These are phyloP conservation scores for Myathropa florea DNA, from an alignment of 2,888 invertebrate species.

Conservation along the genomic window DNA sequence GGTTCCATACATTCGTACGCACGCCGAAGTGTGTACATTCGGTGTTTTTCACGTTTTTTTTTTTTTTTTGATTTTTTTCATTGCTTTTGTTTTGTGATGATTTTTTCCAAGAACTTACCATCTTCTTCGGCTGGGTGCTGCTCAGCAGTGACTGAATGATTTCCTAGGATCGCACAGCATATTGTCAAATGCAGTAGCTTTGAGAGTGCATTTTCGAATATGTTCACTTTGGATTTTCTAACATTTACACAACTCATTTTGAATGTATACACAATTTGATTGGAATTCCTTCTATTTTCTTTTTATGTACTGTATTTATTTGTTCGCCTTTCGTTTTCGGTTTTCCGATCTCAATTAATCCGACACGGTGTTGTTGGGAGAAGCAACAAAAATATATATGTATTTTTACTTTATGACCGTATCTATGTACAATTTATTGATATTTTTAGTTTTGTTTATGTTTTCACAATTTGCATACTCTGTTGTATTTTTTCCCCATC, in stretches of 20 bases:
- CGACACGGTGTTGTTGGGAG: not conserved
- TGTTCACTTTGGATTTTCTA: not conserved
- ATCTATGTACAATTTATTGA: not conserved
- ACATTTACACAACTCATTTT: slow-evolving; percentile 20
- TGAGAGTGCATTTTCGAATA: not conserved
- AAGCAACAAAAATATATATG: not conserved
- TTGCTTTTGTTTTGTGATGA: not conserved
- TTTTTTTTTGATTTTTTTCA: not conserved
- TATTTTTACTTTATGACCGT: not conserved
- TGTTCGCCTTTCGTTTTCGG: not conserved
- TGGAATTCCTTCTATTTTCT: not conserved
- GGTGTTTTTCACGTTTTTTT: not conserved
- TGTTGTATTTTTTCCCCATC: not conserved
- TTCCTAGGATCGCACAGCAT: slow-evolving; percentile 32
- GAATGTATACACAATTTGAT: slow-evolving; percentile 8
- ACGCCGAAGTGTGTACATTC: not conserved
- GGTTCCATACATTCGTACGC: not conserved
- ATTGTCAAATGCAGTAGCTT: slow-evolving; percentile 14
- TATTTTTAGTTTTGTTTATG: slow-evolving; percentile 25
- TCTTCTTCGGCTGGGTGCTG: slow-evolving; percentile 67
- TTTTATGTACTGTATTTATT: not conserved
- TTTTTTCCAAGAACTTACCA: slow-evolving; percentile 40
- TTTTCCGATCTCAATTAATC: not conserved
- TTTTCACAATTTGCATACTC: slow-evolving; percentile 10
- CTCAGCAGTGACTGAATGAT: slow-evolving; percentile 40